Conservation (phyloP, 2,797 vertebrate species). For the Mormyrus hasselquistii region DNA sequence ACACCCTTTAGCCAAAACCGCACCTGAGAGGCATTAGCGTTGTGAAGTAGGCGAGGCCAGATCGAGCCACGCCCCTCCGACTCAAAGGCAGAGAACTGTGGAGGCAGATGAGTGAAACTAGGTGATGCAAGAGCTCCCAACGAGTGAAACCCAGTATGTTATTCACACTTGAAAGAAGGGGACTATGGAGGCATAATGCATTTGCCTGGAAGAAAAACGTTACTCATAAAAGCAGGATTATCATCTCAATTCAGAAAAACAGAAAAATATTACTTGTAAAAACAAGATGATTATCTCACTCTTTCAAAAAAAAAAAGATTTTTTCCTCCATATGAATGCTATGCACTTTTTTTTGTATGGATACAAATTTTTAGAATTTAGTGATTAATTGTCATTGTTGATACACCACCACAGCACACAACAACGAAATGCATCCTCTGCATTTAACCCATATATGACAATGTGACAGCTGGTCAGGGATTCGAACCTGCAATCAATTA, state of each 20-base stretch:
- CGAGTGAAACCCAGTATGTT: background rate
- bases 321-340: background rate
- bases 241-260: background rate
- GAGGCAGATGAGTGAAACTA: background rate
- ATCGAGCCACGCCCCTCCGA: constrained; percentile 44
- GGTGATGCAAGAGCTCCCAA: background rate
- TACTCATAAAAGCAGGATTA: background rate
- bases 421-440: too few species aligned
- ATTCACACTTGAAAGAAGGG: background rate
- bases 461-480: too few species aligned
- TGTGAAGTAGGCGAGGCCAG: constrained; percentile 78
- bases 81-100: constrained; percentile 73
- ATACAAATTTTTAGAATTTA: background rate
- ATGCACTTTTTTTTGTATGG: background rate
- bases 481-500: too few species aligned
- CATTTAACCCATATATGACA: too few species aligned
- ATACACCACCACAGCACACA: too few species aligned
- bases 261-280: background rate
- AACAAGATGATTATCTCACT: background rate
- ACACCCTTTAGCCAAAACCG: constrained; percentile 57
- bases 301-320: background rate
- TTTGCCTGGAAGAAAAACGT: background rate
- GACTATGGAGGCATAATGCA: background rate
- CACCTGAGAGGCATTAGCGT: constrained; percentile 73
- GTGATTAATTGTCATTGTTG: too few species aligned